Evolutionary conservation across 2,113 vertebrate species (phyloP), one percentile per base, ranked within the genome.

Genomic region (Mastomys coucha): DNA sequence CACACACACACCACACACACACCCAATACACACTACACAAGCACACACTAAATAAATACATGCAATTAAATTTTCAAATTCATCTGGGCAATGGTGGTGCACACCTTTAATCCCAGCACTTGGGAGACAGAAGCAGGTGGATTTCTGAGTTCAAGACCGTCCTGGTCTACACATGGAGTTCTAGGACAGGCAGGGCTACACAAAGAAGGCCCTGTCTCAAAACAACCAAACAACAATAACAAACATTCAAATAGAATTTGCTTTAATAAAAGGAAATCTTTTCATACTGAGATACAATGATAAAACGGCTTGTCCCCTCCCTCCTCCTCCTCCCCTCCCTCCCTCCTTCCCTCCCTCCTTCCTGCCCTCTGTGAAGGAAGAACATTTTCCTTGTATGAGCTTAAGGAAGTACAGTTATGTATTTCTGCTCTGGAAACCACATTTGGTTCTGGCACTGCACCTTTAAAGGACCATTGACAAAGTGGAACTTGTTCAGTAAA

Each of bases 371-470:
- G 78, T 81, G 31, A 88, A 58, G 49, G 26, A n/a, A 88, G 51
- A 93, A 63, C 80, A 33, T 69, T 94, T 96, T 84, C 72, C 45
- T 53, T 10, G 53, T 96, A 4, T 80, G 53, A 39, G n/a, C 93
- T 67, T 90, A 92, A 76, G 82, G 88, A 97, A 94, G 86, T 77
- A 72, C 0, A 95, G 87, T 91, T 94, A 88, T 26, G 33, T 84
- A 72, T 96, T 91, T 93, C 94, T 95, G 56, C 11, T 92, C 88
- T 98, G 85, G 95, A 96, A 96, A 96, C 88, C 80, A 88, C 97
- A 92, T 96, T 92, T 78, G 4, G 39, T 93, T 93, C 92, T 96
- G 70, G 85, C n/a, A 60, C 45, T 45, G 72, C 65, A 73, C 85
- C 95, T 88, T 88, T 86, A 95, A 96, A 96, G 86, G 63, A 67